Percentiles rank a stretch among this genome's conserved stretches.
These are phyloP conservation scores for Pelagia noctiluca DNA, from an alignment of 30 jellyfish, hydroid and myxozoan genomes.

Conservation along the genomic window DNA sequence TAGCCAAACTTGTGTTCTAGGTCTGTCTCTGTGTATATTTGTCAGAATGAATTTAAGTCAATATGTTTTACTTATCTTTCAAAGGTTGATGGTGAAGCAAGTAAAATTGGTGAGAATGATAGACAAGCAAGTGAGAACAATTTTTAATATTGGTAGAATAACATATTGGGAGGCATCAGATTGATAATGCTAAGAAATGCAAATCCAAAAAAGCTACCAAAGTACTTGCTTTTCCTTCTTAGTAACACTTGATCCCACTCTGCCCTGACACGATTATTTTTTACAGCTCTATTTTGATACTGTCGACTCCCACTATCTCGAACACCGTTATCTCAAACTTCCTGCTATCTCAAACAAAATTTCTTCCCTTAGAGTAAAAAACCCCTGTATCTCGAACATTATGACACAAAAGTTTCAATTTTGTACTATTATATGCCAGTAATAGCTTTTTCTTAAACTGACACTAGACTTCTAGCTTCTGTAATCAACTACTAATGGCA, in stretches of 20 bases:
- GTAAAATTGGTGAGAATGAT: slow-evolving; percentile 74
- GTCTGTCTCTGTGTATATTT: not conserved
- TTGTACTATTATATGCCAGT: no score
- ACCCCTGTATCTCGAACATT: no score
- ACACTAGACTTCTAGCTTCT: no score
- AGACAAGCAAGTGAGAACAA: slow-evolving; percentile 58
- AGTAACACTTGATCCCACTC: not conserved
- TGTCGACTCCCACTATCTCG: not conserved
- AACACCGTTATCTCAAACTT: no score
- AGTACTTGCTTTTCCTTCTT: not conserved
- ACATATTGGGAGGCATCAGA: not conserved
- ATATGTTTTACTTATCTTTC: not conserved
- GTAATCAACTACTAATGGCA: no score
- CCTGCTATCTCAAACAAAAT: no score
- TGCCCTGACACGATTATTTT: not conserved
- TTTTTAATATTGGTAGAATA: not conserved
- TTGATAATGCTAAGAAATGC: not conserved
- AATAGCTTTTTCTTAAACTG: no score
- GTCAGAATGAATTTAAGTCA: not conserved
- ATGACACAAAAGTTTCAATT: no score
- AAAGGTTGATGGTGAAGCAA: slow-evolving; percentile 89
- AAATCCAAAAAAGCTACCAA: not conserved
- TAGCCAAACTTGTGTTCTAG: not conserved
- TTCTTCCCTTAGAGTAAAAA: no score
- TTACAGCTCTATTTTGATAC: not conserved